A percentile compares a stretch with the other conserved stretches of the same genome.
Conservation (phyloP, 1,140 invertebrate species). For the Trichogramma pretiosum region DNA sequence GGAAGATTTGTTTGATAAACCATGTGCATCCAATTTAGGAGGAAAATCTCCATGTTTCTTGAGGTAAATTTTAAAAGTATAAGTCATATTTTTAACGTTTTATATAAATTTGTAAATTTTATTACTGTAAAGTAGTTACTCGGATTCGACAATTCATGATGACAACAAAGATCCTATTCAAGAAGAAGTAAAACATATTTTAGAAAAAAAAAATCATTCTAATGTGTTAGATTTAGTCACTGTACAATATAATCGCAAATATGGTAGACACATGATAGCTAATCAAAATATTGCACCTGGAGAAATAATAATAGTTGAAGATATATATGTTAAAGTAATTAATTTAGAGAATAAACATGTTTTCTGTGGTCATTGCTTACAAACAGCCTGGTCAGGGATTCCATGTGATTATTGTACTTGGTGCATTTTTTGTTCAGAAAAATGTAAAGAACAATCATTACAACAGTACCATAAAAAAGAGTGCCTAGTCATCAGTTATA, state of each 20-base stretch:
- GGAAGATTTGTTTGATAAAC: too few species aligned
- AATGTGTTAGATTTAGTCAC: slow-evolving; percentile 48
- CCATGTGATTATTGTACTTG: slow-evolving; percentile 57
- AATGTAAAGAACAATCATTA: slow-evolving; percentile 56
- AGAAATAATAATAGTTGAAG: slow-evolving; percentile 66
- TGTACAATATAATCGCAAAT: slow-evolving; percentile 40
- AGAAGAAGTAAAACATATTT: background rate
- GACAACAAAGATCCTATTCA: too few species aligned
- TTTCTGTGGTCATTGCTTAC: slow-evolving; percentile 68
- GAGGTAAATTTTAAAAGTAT: too few species aligned
- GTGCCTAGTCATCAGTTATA: slow-evolving; percentile 56
- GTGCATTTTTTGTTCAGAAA: slow-evolving; percentile 60
- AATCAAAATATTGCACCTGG: slow-evolving; percentile 57
- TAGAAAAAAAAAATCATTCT: background rate
- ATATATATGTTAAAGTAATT: slow-evolving; percentile 60
- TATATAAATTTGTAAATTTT: too few species aligned
- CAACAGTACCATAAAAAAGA: slow-evolving; percentile 65
- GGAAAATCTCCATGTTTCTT: too few species aligned
- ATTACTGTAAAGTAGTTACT: too few species aligned
- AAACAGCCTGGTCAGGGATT: slow-evolving; percentile 47
- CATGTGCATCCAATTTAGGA: too few species aligned
- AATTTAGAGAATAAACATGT: slow-evolving; percentile 49
- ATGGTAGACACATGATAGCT: slow-evolving; percentile 55
- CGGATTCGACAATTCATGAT: too few species aligned
- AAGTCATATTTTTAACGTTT: too few species aligned